Percentiles rank a stretch among this genome's conserved stretches.
Evolutionary conservation across 2,113 vertebrate genomes (phyloP).

Genomic region (Lanius collurio): DNA sequence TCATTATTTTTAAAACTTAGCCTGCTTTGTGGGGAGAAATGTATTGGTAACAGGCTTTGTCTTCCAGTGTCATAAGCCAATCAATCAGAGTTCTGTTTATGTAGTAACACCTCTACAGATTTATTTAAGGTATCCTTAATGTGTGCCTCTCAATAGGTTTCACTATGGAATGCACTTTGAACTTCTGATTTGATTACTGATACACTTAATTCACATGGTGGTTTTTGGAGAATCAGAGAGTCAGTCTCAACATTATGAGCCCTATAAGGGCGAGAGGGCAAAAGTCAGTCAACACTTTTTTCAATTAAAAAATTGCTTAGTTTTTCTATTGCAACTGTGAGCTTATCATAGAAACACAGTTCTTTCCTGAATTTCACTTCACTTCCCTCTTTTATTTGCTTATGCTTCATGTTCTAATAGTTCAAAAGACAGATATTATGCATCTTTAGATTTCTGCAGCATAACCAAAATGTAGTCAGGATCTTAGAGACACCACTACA

Average conservation of each 20-base stretch:
- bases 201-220: background rate
- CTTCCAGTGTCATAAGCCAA: background rate
- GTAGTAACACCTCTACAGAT: background rate
- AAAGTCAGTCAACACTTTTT: background rate
- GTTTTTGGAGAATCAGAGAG: background rate
- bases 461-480: background rate
- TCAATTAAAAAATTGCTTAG: rapidly evolving
- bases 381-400: background rate
- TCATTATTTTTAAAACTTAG: background rate
- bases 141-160: background rate
- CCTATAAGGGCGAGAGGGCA: background rate
- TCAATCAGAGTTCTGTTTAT: background rate
- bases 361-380: background rate
- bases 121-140: background rate
- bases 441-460: background rate
- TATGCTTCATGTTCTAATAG: background rate
- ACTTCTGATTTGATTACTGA: background rate
- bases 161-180: background rate
- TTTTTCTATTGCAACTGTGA: background rate
- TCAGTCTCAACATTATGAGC: background rate
- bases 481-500: background rate
- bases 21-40: background rate
- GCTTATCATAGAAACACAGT: background rate
- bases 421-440: background rate
- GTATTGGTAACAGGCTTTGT: background rate